Percentiles rank a stretch among this genome's conserved stretches.
Evolutionary conservation across 2,888 invertebrate genomes (phyloP).

Genomic region (Cepaea hortensis): DNA sequence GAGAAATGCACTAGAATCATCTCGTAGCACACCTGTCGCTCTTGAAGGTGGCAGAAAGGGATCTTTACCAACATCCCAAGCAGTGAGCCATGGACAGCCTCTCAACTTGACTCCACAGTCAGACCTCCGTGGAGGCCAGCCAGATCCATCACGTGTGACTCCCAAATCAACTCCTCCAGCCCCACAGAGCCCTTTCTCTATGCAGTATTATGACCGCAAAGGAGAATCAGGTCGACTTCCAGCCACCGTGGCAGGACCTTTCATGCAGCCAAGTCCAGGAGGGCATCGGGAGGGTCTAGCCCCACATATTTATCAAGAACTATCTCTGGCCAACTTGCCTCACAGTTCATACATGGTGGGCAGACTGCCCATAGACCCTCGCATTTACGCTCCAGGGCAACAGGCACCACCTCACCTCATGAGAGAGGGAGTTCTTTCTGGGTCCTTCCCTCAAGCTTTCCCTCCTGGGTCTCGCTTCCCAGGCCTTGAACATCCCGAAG

Average conservation of each 20-base stretch:
- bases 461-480: slow-evolving; percentile 52
- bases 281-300: slow-evolving; percentile 53
- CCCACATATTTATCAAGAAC: slow-evolving; percentile 51
- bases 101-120: slow-evolving; percentile 53
- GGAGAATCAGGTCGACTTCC: slow-evolving; percentile 44
- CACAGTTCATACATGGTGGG: slow-evolving; percentile 55
- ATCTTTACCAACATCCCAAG: slow-evolving; percentile 27
- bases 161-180: slow-evolving; percentile 42
- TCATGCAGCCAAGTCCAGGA: slow-evolving; percentile 57
- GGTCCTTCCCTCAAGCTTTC: slow-evolving; percentile 43
- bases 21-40: slow-evolving; percentile 45
- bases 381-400: slow-evolving; percentile 52
- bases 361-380: slow-evolving; percentile 64
- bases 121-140: slow-evolving; percentile 40
- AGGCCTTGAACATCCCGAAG: slow-evolving; percentile 52
- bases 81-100: slow-evolving; percentile 35
- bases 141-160: slow-evolving; percentile 41
- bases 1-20: slow-evolving; percentile 44
- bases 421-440: slow-evolving; percentile 45
- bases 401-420: slow-evolving; percentile 52
- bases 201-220: slow-evolving; percentile 45
- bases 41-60: slow-evolving; percentile 43
- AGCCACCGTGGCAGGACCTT: slow-evolving; percentile 48
- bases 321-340: slow-evolving; percentile 36
- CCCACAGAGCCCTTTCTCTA: slow-evolving; percentile 44